These are phyloP conservation scores for Notothenia coriiceps DNA, from an alignment of 2,113 vertebrate genomes.

Conservation along the genomic window DNA sequence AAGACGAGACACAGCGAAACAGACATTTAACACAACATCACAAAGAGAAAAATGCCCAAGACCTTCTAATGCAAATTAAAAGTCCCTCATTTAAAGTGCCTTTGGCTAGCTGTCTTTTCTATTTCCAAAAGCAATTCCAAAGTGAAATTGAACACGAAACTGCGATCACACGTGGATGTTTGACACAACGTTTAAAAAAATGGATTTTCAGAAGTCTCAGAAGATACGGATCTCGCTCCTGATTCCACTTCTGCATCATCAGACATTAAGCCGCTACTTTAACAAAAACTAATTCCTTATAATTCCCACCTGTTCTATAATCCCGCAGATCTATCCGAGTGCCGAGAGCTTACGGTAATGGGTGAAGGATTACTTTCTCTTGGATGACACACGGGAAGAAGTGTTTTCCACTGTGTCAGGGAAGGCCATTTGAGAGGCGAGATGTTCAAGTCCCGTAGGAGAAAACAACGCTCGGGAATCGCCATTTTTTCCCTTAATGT, in stretches of 20 bases:
- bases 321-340: constrained; percentile 68
- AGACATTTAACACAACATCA: too few species aligned
- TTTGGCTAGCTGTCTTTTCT: too few species aligned
- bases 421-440: constrained; percentile 48
- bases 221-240: too few species aligned
- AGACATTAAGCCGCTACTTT: constrained; percentile 62
- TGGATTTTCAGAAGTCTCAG: too few species aligned
- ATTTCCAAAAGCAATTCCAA: too few species aligned
- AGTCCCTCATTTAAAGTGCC: too few species aligned
- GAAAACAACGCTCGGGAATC: constrained; percentile 8
- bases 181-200: too few species aligned
- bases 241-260: constrained; percentile 32
- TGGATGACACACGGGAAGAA: constrained; percentile 54
- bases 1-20: too few species aligned
- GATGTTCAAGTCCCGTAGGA: constrained; percentile 61
- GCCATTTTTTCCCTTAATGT: constrained; percentile 62
- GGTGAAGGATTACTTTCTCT: constrained; percentile 56
- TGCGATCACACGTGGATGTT: too few species aligned
- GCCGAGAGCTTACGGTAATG: constrained; percentile 64
- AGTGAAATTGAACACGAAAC: too few species aligned
- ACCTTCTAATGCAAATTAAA: too few species aligned
- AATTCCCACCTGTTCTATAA: constrained; percentile 66
- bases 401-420: constrained; percentile 31
- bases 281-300: constrained; percentile 56
- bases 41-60: too few species aligned